Conservation (phyloP, 35 echinoderm and acorn worm genomes). For the Anneissia japonica region DNA sequence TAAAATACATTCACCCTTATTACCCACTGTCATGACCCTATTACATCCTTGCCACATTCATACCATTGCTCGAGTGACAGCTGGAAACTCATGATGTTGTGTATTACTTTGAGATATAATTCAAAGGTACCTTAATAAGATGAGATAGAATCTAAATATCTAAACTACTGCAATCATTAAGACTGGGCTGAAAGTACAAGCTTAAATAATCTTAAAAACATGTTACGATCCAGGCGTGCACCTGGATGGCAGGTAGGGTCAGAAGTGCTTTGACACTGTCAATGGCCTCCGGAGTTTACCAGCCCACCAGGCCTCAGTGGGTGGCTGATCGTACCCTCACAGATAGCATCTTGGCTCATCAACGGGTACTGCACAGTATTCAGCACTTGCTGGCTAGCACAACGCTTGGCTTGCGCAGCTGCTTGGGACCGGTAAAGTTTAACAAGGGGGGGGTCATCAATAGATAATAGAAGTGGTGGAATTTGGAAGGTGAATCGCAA, state of each 20-base stretch:
- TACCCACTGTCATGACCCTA: neutral
- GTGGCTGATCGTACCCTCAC: neutral
- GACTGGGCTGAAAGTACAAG: neutral
- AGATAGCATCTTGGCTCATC: neutral
- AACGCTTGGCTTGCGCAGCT: neutral
- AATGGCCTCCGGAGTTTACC: neutral
- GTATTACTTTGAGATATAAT: neutral
- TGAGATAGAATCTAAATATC: neutral
- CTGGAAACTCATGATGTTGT: neutral
- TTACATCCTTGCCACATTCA: neutral
- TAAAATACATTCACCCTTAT: neutral
- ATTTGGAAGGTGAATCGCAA: neutral
- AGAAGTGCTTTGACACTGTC: conserved; percentile 1
- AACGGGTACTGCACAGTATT: neutral
- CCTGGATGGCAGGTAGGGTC: neutral
- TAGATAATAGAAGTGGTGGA: neutral
- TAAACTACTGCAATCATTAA: neutral
- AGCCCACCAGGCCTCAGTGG: neutral
- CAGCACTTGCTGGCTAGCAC: neutral
- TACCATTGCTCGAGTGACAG: neutral
- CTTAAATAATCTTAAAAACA: neutral
- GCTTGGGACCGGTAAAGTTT: neutral
- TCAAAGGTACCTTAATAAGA: neutral
- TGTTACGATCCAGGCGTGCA: neutral
- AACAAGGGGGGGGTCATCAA: conserved; percentile 1